phyloP scores from a whole-genome alignment of 2,797 vertebrate genomes.

The Phalanger gymnotis region DNA sequence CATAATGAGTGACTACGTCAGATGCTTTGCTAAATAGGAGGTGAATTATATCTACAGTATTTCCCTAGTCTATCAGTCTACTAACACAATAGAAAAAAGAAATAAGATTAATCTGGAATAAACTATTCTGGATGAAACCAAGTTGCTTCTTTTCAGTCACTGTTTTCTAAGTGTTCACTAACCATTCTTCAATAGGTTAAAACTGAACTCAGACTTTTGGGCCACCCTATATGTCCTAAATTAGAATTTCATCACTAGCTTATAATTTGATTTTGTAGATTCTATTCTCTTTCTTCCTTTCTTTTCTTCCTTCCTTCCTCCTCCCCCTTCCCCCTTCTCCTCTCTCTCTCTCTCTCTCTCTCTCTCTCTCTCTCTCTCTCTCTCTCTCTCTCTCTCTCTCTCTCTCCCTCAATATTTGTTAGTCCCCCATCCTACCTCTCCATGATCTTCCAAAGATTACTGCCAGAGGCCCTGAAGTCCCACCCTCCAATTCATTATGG shows the following conservation, averaged over 20 bases:
- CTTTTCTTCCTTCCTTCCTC: no score
- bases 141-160: background rate
- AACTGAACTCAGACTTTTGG: background rate
- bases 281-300: background rate
- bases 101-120: background rate
- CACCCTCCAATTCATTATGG: background rate
- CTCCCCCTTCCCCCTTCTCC: no score
- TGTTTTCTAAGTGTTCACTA: background rate
- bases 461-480: background rate
- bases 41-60: background rate
- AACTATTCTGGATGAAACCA: background rate
- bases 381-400: background rate
- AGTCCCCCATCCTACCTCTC: background rate
- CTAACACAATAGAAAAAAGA: background rate
- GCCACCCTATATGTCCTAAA: background rate
- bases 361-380: background rate
- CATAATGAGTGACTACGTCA: background rate
- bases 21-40: background rate
- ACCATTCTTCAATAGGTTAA: background rate
- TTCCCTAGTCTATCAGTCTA: background rate
- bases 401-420: background rate
- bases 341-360: background rate
- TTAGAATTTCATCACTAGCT: background rate
- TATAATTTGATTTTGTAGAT: background rate
- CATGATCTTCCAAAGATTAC: background rate